Conservation (phyloP, 2,888 invertebrate species). For the Linyphia triangularis region DNA sequence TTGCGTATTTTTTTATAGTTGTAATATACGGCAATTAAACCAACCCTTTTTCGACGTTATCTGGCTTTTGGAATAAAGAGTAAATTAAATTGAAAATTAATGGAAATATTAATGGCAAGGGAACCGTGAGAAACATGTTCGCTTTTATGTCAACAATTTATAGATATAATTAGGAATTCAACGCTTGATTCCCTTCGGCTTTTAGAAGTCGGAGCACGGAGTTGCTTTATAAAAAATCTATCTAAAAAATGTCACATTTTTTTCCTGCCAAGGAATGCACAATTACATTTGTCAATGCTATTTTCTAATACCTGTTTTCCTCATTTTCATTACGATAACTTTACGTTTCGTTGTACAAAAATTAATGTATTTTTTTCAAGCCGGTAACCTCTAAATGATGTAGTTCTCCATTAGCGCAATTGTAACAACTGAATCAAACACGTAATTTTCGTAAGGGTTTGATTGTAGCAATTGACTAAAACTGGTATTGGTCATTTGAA, state of each 20-base stretch:
- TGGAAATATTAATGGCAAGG: neutral
- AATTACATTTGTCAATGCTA: constrained; percentile 10
- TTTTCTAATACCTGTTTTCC: constrained; percentile 8
- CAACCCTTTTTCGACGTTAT: constrained; percentile 5
- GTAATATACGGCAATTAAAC: neutral
- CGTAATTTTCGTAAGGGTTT: neutral
- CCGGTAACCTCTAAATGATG: constrained; percentile 3
- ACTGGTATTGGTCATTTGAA: too few species aligned
- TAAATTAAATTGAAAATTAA: constrained; percentile 26
- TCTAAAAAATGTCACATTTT: constrained; percentile 8
- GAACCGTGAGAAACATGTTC: constrained; percentile 34
- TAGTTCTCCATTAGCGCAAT: neutral
- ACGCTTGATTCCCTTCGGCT: constrained; percentile 11
- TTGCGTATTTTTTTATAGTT: neutral
- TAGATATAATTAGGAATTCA: constrained; percentile 39
- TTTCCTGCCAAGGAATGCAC: neutral
- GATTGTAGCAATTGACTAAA: too few species aligned
- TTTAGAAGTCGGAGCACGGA: constrained; percentile 32
- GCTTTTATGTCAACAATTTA: constrained; percentile 50
- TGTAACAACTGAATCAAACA: neutral
- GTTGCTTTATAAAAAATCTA: neutral
- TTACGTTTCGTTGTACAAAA: constrained; percentile 1
- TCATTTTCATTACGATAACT: neutral
- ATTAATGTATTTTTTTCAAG: neutral
- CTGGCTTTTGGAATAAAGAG: constrained; percentile 21